Base-by-base conservation (phyloP, 2,797 vertebrate genomes). In the Cetoscarus ocellatus region DNA sequence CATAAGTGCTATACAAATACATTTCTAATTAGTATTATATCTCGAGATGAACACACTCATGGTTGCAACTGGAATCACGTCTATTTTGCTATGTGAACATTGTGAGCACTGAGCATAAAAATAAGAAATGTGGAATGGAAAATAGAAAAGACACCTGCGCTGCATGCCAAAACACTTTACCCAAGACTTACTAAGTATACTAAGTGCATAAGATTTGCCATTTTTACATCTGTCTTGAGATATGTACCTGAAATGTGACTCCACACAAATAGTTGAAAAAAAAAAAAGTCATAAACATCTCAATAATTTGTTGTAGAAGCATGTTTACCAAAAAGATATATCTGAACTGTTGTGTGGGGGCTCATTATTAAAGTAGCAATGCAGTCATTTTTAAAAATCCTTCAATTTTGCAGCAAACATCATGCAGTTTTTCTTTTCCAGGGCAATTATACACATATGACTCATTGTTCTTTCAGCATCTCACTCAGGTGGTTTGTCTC, bases 401-500 rank as follows among this genome's bases (percentile, higher is more conserved):
- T 15, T n/a, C 19, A 13, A 15, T 39, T 18, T 62, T 9, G 4
- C 13, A 27, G 38, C 38, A 15, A 44, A 52, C 40, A 49, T 0
- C 5, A 34, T 8, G 5, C 6, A 4, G 6, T 7, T 14, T 51
- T 64, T 2, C 27, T 11, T 34, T 34, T 11, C 15, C 12, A n/a
- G 45, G 17, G 10, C 15, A 39, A 73, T 58, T 12, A 45, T 34
- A 61, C 5, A 8, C 55, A 18, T 69, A 34, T 34, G 18, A 15
- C 42, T 43, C 40, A 11, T 15, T 8, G 3, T 27, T 53, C 60
- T 14, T n/a, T 56, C 6, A 40, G 8, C 51, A 35, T 10, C 8
- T 48, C 4, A 36, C 71, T 45, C 63, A 68, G 74, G 49, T 82
- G 53, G 47, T 66, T 69, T 71, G 40, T 72, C 78, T 78, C 59